Evolutionary conservation across 2,113 vertebrate genomes (phyloP), one percentile per base, ranked within the genome.

Genomic region (Cervus canadensis): DNA sequence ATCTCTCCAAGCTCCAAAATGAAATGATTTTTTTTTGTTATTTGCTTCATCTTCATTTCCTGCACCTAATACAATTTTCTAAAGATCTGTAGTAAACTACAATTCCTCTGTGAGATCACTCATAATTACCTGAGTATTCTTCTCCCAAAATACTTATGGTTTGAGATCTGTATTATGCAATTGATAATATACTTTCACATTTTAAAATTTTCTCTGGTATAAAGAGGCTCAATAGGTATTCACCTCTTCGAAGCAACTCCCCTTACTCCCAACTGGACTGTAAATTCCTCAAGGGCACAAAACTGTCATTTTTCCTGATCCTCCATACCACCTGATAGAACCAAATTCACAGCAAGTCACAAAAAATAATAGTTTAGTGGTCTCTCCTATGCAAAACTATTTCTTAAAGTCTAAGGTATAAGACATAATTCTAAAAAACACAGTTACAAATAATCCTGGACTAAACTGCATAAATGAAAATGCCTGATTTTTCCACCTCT

Each of bases 381-480:
- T 45, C 87, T 54, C 52, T 90, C 54, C 71, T 40, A 71, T 16
- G 92, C 19, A 17, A 91, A 97, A 95, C 59, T 89, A 52, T n/a
- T 60, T 87, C 62, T 91, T 87, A 45, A 12, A 94, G 36, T 59
- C 79, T 36, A 87, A 96, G 36, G 50, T 10, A 33, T 87, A 91
- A 96, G 10, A 40, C 23, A 88, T 36, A 95, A 92, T 84, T 52
- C 82, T 96, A 83, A 95, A 95, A 95, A 28, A 60, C 74, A 78
- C 36, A 90, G 40, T 30, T 96, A 83, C 92, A 90, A 97, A 93
- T 83, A 94, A 97, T 93, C 62, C 60, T 60, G 67, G 95, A 83
- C 74, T 56, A 92, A 43, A 86, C 28, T 60, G 15, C 54, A 85
- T 25, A 91, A 94, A 76, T 30, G 79, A 97, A 92, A 54, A 96